Evolutionary conservation across 2,888 invertebrate genomes (phyloP), one percentile per base, ranked within the genome.

Genomic region (Eurytoma californica): DNA sequence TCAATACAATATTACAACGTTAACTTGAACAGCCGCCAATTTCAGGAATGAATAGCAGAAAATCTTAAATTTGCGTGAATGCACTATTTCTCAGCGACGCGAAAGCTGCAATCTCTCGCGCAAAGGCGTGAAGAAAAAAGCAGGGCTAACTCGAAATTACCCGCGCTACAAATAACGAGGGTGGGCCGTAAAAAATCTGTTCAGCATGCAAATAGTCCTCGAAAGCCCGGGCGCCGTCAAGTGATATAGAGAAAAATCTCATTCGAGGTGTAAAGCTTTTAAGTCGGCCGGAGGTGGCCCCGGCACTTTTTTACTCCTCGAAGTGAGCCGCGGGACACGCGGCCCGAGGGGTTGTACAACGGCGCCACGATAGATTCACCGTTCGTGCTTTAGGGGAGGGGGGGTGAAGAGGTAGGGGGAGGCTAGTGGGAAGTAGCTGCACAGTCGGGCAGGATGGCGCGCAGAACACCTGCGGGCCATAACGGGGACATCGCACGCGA

Each of bases 401-500:
- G 14, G n/a, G 47, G 18, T 7, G 28, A 12, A 16, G 47, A n/a
- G 12, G 60, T 9, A 63, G 39, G 30, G 14, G 4, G 47, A n/a
- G 39, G 39, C 39, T 24, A 24, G 24, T 24, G 24, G 24, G 24
- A 24, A 24, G 24, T 24, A 24, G 24, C 24, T 53, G 53, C 53
- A 53, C 14, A n/a, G 39, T 7, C 18, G 47, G 65, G 28, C 69
- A 69, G 69, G 57, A 69, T 39, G 57, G 57, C 58, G 57, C 58
- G 16, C 51, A 55, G 67, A 53, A 53, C 67, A 67, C 67, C 67
- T 70, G 49, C 65, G 55, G 20, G 39, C 72, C 72, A 85, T 85
- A 86, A 86, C 85, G 86, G 84, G 79, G 75, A 83, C 84, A 84
- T 82, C 82, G 84, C 87, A 87, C 86, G 87, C 86, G 85, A 86